These are phyloP conservation scores for Antedon mediterranea DNA, from an alignment of 53 echinoderm and acorn worm species.

Conservation along the genomic window DNA sequence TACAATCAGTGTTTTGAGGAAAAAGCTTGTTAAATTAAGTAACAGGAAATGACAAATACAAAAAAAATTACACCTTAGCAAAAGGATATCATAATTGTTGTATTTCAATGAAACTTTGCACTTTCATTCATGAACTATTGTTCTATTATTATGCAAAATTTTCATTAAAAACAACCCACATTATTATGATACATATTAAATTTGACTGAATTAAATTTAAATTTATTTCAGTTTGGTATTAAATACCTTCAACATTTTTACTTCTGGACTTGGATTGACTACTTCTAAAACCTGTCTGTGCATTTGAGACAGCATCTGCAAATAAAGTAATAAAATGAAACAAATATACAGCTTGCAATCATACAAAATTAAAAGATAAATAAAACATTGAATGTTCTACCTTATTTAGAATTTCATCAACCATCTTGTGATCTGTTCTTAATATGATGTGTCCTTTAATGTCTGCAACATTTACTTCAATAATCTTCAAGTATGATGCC, in stretches of 20 bases:
- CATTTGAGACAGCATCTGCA: constrained; percentile 20
- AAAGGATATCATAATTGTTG: too few species aligned
- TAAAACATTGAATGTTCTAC: background rate
- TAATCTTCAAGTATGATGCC: constrained; percentile 24
- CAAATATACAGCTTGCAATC: background rate
- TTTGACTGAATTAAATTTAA: too few species aligned
- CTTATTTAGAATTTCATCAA: constrained; percentile 37
- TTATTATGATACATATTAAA: too few species aligned
- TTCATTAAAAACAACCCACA: too few species aligned
- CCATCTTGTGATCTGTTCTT: constrained; percentile 47
- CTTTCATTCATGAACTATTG: too few species aligned
- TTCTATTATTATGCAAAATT: too few species aligned
- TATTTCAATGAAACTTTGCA: too few species aligned
- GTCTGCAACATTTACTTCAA: constrained; percentile 55
- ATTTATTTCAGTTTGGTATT: too few species aligned
- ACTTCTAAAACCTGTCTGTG: constrained; percentile 16
- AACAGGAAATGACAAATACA: too few species aligned
- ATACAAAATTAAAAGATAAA: background rate
- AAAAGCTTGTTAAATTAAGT: too few species aligned
- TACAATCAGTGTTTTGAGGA: too few species aligned
- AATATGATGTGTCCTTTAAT: constrained; percentile 50
- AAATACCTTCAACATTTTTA: background rate
- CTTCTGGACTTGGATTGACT: background rate
- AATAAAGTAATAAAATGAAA: background rate
- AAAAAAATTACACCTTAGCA: too few species aligned